Conservation (phyloP, 2,888 invertebrate species). For the Thumatha senex region DNA sequence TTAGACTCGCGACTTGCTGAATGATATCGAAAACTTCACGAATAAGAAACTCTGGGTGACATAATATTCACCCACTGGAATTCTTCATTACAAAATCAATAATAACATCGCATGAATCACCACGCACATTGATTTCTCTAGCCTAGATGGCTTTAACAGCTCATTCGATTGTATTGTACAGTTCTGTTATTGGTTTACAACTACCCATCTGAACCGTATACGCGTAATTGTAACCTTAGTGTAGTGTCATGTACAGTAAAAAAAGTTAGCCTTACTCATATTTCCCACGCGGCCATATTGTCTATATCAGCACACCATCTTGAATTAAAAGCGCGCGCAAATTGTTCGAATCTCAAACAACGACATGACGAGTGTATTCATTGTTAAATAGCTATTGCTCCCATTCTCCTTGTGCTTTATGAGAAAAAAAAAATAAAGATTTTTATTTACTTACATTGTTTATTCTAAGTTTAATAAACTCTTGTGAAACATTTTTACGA, state of each 20-base stretch:
- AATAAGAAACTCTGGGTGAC: too few relatives aligned
- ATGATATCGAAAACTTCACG: too few relatives aligned
- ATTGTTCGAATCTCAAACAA: constrained; percentile 62
- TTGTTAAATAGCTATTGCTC: constrained; percentile 49
- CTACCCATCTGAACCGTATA: neutral
- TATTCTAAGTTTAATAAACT: constrained; percentile 31
- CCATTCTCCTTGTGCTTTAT: constrained; percentile 52
- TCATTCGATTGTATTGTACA: too few relatives aligned
- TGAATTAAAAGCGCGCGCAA: constrained; percentile 43
- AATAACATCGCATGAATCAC: too few relatives aligned
- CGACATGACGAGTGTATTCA: constrained; percentile 50
- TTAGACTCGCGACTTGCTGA: too few relatives aligned
- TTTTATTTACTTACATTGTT: constrained; percentile 32
- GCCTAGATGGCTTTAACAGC: too few relatives aligned
- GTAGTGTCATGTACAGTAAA: neutral
- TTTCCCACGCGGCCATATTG: constrained; percentile 53
- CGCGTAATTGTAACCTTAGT: neutral
- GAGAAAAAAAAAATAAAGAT: constrained; percentile 29
- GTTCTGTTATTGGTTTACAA: too few relatives aligned
- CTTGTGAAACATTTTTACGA: constrained; percentile 16
- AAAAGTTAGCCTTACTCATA: constrained; percentile 2
- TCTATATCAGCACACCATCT: constrained; percentile 45
- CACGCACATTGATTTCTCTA: too few relatives aligned
- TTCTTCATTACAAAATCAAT: too few relatives aligned
- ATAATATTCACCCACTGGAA: too few relatives aligned